These are phyloP conservation scores for Girardinichthys multiradiatus DNA, from an alignment of 2,113 vertebrate species.

Conservation along the genomic window DNA sequence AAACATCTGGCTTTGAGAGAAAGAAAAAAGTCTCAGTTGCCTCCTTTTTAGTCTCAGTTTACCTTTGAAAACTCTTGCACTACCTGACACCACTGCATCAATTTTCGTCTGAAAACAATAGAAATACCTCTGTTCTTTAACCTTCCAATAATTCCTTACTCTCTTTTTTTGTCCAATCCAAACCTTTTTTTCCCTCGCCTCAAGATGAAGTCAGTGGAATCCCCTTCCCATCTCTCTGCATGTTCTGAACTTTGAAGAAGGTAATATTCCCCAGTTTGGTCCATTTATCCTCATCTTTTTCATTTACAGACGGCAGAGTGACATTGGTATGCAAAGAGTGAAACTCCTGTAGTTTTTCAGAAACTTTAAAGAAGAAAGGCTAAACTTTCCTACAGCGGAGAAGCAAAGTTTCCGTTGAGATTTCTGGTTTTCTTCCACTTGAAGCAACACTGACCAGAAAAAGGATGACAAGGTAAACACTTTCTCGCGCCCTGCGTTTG, in stretches of 20 bases:
- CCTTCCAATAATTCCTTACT: background rate
- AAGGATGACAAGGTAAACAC: background rate
- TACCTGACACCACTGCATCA: no score
- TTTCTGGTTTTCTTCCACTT: background rate
- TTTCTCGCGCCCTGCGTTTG: slow-evolving; percentile 1
- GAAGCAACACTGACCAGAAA: background rate
- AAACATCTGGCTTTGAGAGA: slow-evolving; percentile 56
- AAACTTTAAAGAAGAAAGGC: slow-evolving; percentile 1
- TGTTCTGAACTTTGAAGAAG: background rate
- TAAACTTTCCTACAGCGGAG: background rate
- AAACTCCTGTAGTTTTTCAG: no score
- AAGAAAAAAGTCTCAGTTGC: slow-evolving; percentile 37
- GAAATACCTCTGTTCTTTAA: background rate
- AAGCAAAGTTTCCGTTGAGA: slow-evolving; percentile 9
- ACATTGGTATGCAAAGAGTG: background rate
- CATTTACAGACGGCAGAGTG: slow-evolving; percentile 3
- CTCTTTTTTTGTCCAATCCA: background rate
- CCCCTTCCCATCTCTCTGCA: background rate
- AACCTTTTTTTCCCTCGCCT: background rate
- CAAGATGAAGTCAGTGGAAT: slow-evolving; percentile 6
- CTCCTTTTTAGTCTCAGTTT: slow-evolving; percentile 28
- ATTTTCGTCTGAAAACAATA: background rate
- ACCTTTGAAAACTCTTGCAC: slow-evolving; percentile 21
- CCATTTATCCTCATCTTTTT: slow-evolving; percentile 11
- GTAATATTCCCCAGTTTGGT: background rate